Conservation (phyloP, 2,888 invertebrate species). For the Aspidiotus rigidus region DNA sequence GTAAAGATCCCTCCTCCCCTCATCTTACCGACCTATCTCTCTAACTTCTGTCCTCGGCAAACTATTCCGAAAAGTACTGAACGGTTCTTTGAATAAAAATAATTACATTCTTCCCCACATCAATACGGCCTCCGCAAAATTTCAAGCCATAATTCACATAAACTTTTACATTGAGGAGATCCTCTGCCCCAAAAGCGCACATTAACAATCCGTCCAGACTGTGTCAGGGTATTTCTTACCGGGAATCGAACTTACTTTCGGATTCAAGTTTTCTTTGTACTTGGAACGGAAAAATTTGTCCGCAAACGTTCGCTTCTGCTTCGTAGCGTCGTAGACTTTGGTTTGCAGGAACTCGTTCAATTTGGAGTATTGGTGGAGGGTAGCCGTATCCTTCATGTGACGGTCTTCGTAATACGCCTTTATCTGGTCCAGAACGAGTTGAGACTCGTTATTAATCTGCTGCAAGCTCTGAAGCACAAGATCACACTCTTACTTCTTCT, state of each 20-base stretch:
- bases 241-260: conserved; percentile 28
- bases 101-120: no score
- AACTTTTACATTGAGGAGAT: no score
- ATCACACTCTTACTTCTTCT: not conserved
- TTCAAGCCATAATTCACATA: no score
- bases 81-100: no score
- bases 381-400: conserved; percentile 73
- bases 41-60: no score
- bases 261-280: conserved; percentile 52
- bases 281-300: conserved; percentile 64
- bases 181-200: no score
- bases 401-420: conserved; percentile 63
- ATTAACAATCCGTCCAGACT: no score
- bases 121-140: no score
- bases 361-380: conserved; percentile 79
- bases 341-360: conserved; percentile 79
- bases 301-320: conserved; percentile 65
- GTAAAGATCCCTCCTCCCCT: no score
- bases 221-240: no score
- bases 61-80: no score
- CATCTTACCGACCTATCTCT: no score
- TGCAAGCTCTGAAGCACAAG: conserved; percentile 14
- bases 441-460: conserved; percentile 27
- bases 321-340: conserved; percentile 50
- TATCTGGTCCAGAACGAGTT: conserved; percentile 49